Percentiles rank a stretch among this genome's conserved stretches.
phyloP scores from a whole-genome alignment of 2,888 invertebrate genomes.

The Folsomia candida region DNA sequence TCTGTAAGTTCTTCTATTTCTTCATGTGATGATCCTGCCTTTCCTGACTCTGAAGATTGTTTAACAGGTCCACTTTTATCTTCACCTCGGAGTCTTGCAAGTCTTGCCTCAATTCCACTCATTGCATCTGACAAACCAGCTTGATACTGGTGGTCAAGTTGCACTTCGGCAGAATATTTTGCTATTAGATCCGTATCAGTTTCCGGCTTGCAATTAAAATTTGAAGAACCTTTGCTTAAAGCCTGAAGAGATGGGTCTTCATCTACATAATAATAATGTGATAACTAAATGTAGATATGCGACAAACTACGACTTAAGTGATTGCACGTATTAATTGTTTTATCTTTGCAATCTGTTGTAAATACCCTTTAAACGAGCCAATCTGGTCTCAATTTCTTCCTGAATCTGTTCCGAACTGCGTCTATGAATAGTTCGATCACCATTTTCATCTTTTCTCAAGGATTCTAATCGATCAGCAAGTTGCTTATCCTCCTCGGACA shows the following conservation, averaged over 20 bases:
- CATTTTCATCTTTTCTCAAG: constrained; percentile 57
- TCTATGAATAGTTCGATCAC: neutral
- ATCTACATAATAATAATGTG: too few species aligned
- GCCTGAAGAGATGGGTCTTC: constrained; percentile 6
- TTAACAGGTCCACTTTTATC: neutral
- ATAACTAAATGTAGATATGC: too few species aligned
- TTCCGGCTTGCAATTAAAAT: constrained; percentile 60
- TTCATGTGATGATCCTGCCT: constrained; percentile 27
- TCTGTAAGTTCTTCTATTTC: constrained; percentile 37
- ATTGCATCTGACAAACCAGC: constrained; percentile 48
- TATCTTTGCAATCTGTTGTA: too few species aligned
- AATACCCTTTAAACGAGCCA: constrained; percentile 58
- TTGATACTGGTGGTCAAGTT: constrained; percentile 36
- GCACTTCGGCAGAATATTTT: constrained; percentile 56
- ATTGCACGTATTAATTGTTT: too few species aligned
- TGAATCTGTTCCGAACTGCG: constrained; percentile 54
- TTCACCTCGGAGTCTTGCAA: constrained; percentile 50
- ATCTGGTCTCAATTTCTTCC: constrained; percentile 50
- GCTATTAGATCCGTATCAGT: constrained; percentile 69
- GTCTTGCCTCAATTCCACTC: constrained; percentile 59
- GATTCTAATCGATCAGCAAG: constrained; percentile 67
- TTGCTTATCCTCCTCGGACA: constrained; percentile 61
- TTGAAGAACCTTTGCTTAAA: neutral
- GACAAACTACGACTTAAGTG: too few species aligned
- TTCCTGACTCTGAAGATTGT: neutral